These are phyloP conservation scores for Stenodera caucasica DNA, from an alignment of 2,888 invertebrate genomes.

Conservation along the genomic window DNA sequence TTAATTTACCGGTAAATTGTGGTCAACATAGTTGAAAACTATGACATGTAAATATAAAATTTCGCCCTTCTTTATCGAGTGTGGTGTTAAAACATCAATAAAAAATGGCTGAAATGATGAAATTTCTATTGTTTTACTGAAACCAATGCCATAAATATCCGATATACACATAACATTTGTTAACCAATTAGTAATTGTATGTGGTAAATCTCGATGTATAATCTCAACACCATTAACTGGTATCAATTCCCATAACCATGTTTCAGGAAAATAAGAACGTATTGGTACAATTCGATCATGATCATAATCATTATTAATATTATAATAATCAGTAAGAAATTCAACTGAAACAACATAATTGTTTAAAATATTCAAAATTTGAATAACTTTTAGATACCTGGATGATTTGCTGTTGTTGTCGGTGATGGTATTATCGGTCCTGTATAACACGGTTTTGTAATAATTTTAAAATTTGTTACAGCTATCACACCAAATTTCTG, in stretches of 20 bases:
- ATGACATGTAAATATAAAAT: constrained; percentile 65
- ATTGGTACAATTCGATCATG: constrained; percentile 44
- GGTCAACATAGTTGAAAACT: constrained; percentile 72
- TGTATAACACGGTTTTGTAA: constrained; percentile 59
- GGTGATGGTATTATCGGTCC: constrained; percentile 29
- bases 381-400: too few relatives aligned
- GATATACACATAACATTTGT: constrained; percentile 63
- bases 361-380: too few relatives aligned
- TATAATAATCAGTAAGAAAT: constrained; percentile 42
- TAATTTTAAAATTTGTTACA: constrained; percentile 59
- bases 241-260: constrained; percentile 69
- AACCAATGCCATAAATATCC: constrained; percentile 50
- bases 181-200: constrained; percentile 66
- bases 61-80: constrained; percentile 69
- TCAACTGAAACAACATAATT: constrained; percentile 34
- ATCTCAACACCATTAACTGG: constrained; percentile 43
- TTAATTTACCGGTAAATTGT: constrained; percentile 65
- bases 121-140: constrained; percentile 44
- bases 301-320: constrained; percentile 36
- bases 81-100: constrained; percentile 69
- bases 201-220: constrained; percentile 57
- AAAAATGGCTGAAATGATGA: constrained; percentile 74
- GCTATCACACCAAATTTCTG: constrained; percentile 60
- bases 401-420: constrained; percentile 22
- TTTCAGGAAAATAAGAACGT: constrained; percentile 61